A percentile compares a stretch with the other conserved stretches of the same genome.
These are phyloP conservation scores for Diplogasteroides magnus DNA, from an alignment of 1,140 invertebrate genomes.

Conservation along the genomic window DNA sequence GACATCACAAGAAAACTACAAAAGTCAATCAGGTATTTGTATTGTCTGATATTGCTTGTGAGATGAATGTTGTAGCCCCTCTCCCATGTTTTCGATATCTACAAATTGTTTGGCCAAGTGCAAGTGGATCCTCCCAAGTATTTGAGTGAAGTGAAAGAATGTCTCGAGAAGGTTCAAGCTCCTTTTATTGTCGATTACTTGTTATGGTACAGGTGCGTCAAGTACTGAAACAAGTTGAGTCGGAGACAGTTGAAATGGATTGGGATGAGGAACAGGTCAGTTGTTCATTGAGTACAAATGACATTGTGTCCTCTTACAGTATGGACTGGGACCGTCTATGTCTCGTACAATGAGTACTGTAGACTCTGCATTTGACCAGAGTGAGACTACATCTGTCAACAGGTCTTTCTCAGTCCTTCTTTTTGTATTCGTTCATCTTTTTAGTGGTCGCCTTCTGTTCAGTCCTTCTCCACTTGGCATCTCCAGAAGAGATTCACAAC, in stretches of 20 bases:
- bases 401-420: neutral
- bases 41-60: neutral
- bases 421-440: neutral
- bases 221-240: neutral
- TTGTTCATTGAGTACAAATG: neutral
- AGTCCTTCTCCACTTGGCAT: neutral
- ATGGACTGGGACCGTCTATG: neutral
- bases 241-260: neutral
- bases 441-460: neutral
- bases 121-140: constrained; percentile 23
- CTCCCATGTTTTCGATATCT: constrained; percentile 27
- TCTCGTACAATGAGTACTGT: neutral
- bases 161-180: constrained; percentile 16
- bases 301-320: neutral
- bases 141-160: constrained; percentile 18
- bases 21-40: too few species aligned
- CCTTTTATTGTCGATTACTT: neutral
- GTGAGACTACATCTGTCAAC: neutral
- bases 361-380: neutral
- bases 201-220: neutral
- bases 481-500: neutral
- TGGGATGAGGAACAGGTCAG: neutral
- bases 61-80: constrained; percentile 22
- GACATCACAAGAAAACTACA: neutral
- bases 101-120: constrained; percentile 25